Evolutionary conservation across 2,888 invertebrate species (phyloP).

Genomic region (Aleiodes testaceus): DNA sequence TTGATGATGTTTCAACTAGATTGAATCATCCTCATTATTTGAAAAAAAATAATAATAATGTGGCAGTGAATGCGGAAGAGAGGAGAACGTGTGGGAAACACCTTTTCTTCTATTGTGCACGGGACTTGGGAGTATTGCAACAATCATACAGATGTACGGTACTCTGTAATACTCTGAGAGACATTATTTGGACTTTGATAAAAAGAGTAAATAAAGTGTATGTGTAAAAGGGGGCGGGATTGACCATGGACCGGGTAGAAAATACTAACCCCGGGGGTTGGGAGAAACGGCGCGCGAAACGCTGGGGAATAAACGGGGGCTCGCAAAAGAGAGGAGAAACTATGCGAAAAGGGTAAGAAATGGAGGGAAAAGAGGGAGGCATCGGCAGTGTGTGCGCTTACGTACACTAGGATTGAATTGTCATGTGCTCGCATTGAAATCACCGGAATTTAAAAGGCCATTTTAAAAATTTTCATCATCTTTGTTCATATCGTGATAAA

Average conservation of each 20-base stretch:
- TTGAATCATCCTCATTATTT: slow-evolving; percentile 25
- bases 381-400: slow-evolving; percentile 18
- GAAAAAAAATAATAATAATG: too few species aligned
- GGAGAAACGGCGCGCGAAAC: slow-evolving; percentile 45
- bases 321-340: slow-evolving; percentile 39
- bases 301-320: slow-evolving; percentile 42
- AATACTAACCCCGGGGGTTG: slow-evolving; percentile 48
- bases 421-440: slow-evolving; percentile 69
- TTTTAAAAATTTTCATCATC: too few species aligned
- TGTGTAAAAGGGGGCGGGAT: slow-evolving; percentile 53
- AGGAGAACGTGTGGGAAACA: slow-evolving; percentile 47
- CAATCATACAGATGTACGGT: slow-evolving; percentile 19
- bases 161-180: too few species aligned
- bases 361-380: slow-evolving; percentile 50
- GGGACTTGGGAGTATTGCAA: slow-evolving; percentile 10
- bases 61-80: slow-evolving; percentile 46
- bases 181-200: too few species aligned
- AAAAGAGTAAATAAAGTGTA: neutral
- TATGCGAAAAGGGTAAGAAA: slow-evolving; percentile 39
- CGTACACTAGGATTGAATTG: neutral
- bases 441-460: slow-evolving; percentile 57
- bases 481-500: too few species aligned
- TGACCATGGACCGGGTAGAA: slow-evolving; percentile 54
- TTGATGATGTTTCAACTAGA: slow-evolving; percentile 32
- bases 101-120: slow-evolving; percentile 41